Percentiles rank a stretch among this genome's conserved stretches.
phyloP scores from a whole-genome alignment of 2,113 vertebrate species.

The Podocnemis expansa region DNA sequence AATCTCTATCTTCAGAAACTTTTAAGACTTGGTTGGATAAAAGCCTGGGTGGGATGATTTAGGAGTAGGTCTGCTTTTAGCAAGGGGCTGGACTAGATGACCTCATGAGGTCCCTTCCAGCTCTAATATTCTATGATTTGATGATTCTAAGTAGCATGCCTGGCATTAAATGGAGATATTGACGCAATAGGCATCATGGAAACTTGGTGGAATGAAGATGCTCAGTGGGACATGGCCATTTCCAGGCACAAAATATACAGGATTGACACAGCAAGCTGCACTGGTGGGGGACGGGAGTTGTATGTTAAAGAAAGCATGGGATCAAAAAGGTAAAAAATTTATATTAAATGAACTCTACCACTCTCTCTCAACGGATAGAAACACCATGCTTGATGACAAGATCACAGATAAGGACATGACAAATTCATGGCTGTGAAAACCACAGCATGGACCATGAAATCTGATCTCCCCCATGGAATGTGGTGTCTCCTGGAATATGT shows the following conservation, averaged over 20 bases:
- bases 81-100: too few species aligned
- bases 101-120: too few species aligned
- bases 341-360: not conserved
- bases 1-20: too few species aligned
- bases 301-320: not conserved
- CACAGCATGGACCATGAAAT: too few species aligned
- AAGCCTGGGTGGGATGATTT: too few species aligned
- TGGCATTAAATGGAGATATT: not conserved
- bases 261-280: not conserved
- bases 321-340: not conserved
- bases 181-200: not conserved
- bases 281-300: not conserved
- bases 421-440: too few species aligned
- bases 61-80: too few species aligned
- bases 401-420: not conserved
- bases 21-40: too few species aligned
- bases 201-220: not conserved
- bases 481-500: too few species aligned
- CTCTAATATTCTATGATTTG: too few species aligned
- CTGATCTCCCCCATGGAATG: too few species aligned
- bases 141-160: not conserved
- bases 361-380: not conserved
- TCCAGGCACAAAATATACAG: not conserved
- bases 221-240: not conserved
- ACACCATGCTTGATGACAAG: not conserved